Evolutionary conservation across 2,888 invertebrate genomes (phyloP), one percentile per base, ranked within the genome.

Genomic region (Julus scandinavius): DNA sequence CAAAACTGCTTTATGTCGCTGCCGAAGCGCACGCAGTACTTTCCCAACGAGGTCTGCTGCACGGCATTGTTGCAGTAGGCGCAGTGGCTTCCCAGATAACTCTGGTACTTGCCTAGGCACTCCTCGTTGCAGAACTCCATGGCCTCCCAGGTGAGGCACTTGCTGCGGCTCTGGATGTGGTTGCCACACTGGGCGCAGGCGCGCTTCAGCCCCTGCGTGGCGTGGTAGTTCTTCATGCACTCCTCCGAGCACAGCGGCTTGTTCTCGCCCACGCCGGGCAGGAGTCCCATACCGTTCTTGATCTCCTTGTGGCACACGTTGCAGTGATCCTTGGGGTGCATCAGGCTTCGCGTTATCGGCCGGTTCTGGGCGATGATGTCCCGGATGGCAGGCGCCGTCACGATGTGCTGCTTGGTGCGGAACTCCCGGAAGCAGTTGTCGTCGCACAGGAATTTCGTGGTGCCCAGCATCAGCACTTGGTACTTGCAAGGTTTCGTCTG

Each of bases 1-100:
- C 98, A 99, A 93, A 98, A 98, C 92, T 98, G 98, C 17, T 97
- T 94, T 87, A 98, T 96, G 91, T 97, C 97, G 90, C 96, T 96
- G 0, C 98, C 98, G 92, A 98, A 97, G 87, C 98, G 94, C 0
- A 98, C 97, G 91, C 97, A 97, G 92, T 97, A 98, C 92, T 98
- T 98, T 20, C 98, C 98, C 91, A 98, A 94, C 90, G 96, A 96
- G 2, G 95, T 94, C 86, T 95, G 94, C 87, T 95, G 94, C 0
- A 98, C 97, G 5, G 94, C 93, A 50, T 94, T 95, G 89, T 95
- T 94, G 91, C 98, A 99, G 90, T 96, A 96, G 11, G 96, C 95
- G 92, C 98, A 98, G 90, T 94, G 94, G 0, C 95, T 93, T 0
- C 96, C 96, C 88, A 96, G 94, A 90, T 94, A 94, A 89, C 95